Evolutionary conservation across 1,140 invertebrate species (phyloP), one percentile per base, ranked within the genome.

Genomic region (Tetragnatha versicolor): DNA sequence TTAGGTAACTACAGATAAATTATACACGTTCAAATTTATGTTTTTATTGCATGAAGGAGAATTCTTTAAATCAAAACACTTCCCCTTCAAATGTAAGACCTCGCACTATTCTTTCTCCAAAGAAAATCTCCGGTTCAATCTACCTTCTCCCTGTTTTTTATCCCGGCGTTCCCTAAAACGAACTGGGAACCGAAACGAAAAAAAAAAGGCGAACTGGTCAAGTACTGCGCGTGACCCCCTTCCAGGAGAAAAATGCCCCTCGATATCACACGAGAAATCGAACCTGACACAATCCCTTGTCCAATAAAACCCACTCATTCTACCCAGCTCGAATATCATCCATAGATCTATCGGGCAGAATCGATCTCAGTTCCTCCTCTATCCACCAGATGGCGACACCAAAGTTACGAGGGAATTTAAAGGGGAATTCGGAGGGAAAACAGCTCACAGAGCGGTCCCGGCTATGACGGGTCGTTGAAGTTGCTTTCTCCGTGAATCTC

Each of bases 221-320:
- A n/a, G 42, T 12, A 45, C n/a, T n/a, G 60, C 37, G 37, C 60
- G 12, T 63, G 60, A 63, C 60, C 60, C 60, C 35, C 35, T 63
- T 63, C 42, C 6, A 39, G 20, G 37, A 63, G 60, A 63, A 63
- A 63, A 63, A 63, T 63, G 60, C 37, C 9, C 20, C 37, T 27
- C 60, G 20, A 63, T 63, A 63, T 63, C 60, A 42, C 33, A 63
- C 33, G 27, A 37, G 60, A 63, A 63, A 63, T 63, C 60, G 37
- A 63, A 63, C 60, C 25, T 63, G 60, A 42, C 60, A 63, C 60
- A 42, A 63, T 63, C 60, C 60, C 33, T 63, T 63, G 60, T 63
- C 60, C 60, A 63, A 63, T 63, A 63, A 63, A 63, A 63, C 42
- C 60, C 60, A 63, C 60, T 63, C 60, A n/a, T 63, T 45, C 37